Conservation (phyloP, 2,888 invertebrate genomes). For the Mimumesa dahlbomi region DNA sequence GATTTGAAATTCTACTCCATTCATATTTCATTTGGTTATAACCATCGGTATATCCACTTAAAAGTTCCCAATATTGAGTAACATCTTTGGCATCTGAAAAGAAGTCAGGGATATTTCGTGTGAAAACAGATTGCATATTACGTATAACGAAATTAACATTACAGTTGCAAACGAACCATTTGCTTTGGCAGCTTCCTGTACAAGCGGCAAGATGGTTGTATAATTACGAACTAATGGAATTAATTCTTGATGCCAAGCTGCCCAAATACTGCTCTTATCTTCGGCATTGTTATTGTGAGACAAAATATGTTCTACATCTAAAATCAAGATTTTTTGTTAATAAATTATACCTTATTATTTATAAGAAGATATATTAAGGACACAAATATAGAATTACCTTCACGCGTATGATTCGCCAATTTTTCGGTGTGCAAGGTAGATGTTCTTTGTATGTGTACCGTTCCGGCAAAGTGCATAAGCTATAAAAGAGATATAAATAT, state of each 20-base stretch:
- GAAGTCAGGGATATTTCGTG: not conserved
- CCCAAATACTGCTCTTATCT: slow-evolving; percentile 69
- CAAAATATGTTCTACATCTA: slow-evolving; percentile 68
- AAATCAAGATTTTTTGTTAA: slow-evolving; percentile 20
- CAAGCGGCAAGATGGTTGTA: slow-evolving; percentile 62
- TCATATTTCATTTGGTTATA: slow-evolving; percentile 62
- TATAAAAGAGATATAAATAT: slow-evolving; percentile 40
- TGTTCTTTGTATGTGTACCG: slow-evolving; percentile 57
- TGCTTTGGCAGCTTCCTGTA: slow-evolving; percentile 67
- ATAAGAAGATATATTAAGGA: not conserved
- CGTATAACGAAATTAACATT: not conserved
- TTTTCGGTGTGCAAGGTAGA: slow-evolving; percentile 41
- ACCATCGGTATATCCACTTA: slow-evolving; percentile 68
- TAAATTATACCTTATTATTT: not conserved
- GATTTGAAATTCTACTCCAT: slow-evolving; percentile 64
- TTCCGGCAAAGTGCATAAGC: slow-evolving; percentile 67
- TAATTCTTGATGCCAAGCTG: slow-evolving; percentile 68
- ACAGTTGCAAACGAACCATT: slow-evolving; percentile 66
- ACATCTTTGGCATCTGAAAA: slow-evolving; percentile 61
- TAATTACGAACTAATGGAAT: slow-evolving; percentile 63
- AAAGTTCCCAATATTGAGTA: slow-evolving; percentile 72
- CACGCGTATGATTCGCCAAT: slow-evolving; percentile 52
- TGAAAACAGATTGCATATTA: not conserved
- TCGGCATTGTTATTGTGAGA: slow-evolving; percentile 57
- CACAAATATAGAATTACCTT: slow-evolving; percentile 62